Evolutionary conservation across 2,888 invertebrate genomes (phyloP).

Genomic region (Venustoraphidia nigricollis): DNA sequence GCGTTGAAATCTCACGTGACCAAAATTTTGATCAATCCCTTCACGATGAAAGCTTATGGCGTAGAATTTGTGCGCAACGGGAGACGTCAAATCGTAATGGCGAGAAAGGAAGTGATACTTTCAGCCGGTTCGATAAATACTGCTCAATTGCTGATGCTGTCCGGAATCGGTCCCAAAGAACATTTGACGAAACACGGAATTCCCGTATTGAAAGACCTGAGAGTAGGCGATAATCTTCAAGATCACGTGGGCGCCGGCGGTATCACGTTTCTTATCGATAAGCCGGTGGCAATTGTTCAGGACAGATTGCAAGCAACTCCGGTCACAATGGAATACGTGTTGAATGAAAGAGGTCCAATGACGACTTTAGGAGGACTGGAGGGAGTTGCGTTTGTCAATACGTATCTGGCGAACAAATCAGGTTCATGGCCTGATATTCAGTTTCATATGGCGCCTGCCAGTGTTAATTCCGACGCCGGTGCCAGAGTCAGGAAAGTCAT

Average conservation of each 20-base stretch:
- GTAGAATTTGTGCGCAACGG: constrained; percentile 69
- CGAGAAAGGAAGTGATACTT: constrained; percentile 70
- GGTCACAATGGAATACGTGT: constrained; percentile 65
- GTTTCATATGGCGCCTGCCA: constrained; percentile 86
- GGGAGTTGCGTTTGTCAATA: constrained; percentile 75
- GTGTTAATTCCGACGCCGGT: constrained; percentile 66
- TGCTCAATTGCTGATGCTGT: constrained; percentile 82
- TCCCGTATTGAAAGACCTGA: constrained; percentile 55
- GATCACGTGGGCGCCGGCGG: constrained; percentile 83
- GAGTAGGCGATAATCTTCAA: constrained; percentile 69
- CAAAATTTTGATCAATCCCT: constrained; percentile 55
- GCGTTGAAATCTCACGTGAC: constrained; percentile 69
- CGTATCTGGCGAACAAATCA: constrained; percentile 62
- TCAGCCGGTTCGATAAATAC: constrained; percentile 85
- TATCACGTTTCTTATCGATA: constrained; percentile 62
- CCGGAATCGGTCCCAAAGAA: constrained; percentile 62
- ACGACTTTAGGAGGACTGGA: constrained; percentile 78
- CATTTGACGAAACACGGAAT: constrained; percentile 58
- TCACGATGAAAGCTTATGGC: constrained; percentile 58
- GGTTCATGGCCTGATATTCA: constrained; percentile 78
- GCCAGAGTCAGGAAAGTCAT: constrained; percentile 59
- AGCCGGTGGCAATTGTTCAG: constrained; percentile 71
- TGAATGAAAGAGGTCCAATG: constrained; percentile 70
- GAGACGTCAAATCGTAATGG: constrained; percentile 48
- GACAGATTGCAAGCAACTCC: constrained; percentile 59